Conservation (phyloP, 2,113 vertebrate species). For the Pleuronectes platessa region DNA sequence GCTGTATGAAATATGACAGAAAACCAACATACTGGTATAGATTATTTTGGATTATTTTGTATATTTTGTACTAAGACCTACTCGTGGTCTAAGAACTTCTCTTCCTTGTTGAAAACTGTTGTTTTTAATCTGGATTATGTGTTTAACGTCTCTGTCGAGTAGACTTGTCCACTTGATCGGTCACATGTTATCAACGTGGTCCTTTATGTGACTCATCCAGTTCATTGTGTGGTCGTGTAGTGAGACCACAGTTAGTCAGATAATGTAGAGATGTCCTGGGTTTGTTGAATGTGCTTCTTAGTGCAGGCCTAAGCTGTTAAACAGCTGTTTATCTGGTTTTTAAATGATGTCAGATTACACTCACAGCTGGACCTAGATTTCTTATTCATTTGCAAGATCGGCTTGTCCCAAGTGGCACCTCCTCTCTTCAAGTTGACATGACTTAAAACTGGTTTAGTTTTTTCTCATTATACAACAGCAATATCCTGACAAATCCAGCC, state of each 20-base stretch:
- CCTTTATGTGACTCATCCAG: neutral
- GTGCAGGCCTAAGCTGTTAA: no score
- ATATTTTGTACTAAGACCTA: neutral
- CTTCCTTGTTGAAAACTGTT: no score
- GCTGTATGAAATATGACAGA: neutral
- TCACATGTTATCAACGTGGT: no score
- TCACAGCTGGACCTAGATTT: slow-evolving; percentile 38
- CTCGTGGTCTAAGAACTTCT: neutral
- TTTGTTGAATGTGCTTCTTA: no score
- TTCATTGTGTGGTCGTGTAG: neutral
- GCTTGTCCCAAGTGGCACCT: slow-evolving; percentile 30
- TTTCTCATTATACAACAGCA: neutral
- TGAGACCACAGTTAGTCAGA: no score
- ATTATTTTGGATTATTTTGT: neutral
- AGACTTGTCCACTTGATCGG: no score
- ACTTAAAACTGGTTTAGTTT: slow-evolving; percentile 6
- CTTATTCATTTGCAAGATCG: slow-evolving; percentile 9
- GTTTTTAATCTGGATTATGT: neutral
- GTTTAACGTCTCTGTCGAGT: no score
- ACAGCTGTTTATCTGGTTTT: neutral
- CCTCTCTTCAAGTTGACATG: slow-evolving; percentile 11
- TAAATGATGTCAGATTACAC: slow-evolving; percentile 2
- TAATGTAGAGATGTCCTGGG: no score
- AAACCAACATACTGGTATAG: neutral
- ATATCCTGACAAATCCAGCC: neutral